Evolutionary conservation across 2,113 vertebrate genomes (phyloP), one percentile per base, ranked within the genome.

Genomic region (Melanerpes formicivorus): DNA sequence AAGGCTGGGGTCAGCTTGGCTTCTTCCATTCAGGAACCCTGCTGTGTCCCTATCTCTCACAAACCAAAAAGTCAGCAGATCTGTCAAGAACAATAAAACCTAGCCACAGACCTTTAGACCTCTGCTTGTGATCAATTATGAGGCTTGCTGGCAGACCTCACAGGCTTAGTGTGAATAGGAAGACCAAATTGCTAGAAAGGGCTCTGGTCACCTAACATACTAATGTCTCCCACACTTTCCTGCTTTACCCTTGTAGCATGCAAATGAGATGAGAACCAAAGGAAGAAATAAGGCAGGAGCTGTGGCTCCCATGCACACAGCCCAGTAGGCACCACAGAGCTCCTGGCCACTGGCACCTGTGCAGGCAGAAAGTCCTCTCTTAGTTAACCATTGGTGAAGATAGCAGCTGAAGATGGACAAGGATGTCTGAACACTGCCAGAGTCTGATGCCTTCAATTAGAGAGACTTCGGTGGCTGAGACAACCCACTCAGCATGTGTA

Each of bases 401-500:
- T 11, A 3, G 60, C n/a, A 87, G 18, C 75, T 67, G 80, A 37
- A 14, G 23, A 59, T 32, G 26, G 9, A 73, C 89, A 66, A 59
- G 9, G 26, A 63, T 70, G 18, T 32, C 58, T 70, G 32, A 90
- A 81, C 15, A 23, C 15, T 40, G n/a, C 7, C 4, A 48, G 29
- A 8, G 27, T 52, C 54, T 58, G 58, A 71, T 9, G 10, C 18
- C 48, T 79, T 63, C 80, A 90, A n/a, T 54, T 78, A 46, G 30
- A 56, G 54, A 78, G 1, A 70, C 52, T 85, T 80, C 4, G 5
- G 32, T 17, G 22, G 11, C 32, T 77, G 46, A 80, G 85, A 66
- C 14, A 46, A 42, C n/a, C 26, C 32, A 9, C 10, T 16, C 0
- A 66, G 9, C 1, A 0, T 3, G 6, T 0, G 0, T 13, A 71